Evolutionary conservation across 2,797 vertebrate species (phyloP).

Genomic region (Clamator glandarius): DNA sequence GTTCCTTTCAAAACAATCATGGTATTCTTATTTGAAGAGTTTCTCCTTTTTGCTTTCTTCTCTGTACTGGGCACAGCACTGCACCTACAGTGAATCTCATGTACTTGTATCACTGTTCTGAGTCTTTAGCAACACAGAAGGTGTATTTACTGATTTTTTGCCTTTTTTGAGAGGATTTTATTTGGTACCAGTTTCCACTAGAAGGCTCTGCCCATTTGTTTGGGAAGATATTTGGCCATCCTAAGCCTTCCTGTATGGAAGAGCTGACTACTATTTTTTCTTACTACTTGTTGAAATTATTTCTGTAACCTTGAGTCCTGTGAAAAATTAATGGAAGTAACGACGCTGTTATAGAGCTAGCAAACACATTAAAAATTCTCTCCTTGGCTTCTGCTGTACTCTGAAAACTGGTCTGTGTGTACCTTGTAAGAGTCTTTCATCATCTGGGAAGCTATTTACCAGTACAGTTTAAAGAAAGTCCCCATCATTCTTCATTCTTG

Average conservation of each 20-base stretch:
- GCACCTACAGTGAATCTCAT: neutral
- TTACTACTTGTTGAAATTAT: neutral
- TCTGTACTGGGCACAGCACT: neutral
- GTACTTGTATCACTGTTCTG: neutral
- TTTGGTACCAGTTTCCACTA: neutral
- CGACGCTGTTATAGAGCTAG: neutral
- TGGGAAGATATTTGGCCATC: neutral
- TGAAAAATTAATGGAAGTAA: neutral
- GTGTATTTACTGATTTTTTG: neutral
- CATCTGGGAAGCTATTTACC: neutral
- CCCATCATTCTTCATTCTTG: neutral
- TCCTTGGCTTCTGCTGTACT: neutral
- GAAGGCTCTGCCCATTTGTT: neutral
- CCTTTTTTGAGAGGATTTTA: rapidly evolving
- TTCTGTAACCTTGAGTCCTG: neutral
- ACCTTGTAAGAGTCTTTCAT: neutral
- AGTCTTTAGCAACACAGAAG: neutral
- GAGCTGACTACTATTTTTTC: neutral
- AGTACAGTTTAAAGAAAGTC: neutral
- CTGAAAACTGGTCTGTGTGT: neutral
- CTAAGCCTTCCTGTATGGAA: neutral
- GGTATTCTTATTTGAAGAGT: neutral
- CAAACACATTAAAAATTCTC: neutral
- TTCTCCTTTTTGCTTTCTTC: neutral
- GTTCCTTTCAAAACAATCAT: neutral